Conservation (phyloP, 2,797 vertebrate species). For the Dipus sagitta region DNA sequence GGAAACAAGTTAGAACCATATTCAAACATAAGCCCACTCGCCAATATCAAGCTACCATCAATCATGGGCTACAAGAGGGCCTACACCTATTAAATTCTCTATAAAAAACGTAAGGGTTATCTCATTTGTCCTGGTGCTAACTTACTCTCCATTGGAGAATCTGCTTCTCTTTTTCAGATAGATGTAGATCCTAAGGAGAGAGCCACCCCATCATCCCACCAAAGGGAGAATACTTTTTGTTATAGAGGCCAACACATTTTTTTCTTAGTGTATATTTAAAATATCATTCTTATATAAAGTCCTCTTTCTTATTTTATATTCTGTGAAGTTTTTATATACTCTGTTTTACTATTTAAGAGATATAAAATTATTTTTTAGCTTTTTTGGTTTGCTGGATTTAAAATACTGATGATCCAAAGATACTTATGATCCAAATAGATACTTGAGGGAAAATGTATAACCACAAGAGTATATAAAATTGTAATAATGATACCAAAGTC, state of each 20-base stretch:
- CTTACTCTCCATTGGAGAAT: no score
- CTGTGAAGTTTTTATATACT: background rate
- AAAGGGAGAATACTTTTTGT: background rate
- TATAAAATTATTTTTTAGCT: background rate
- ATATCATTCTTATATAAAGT: background rate
- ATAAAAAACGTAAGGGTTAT: no score
- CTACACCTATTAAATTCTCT: no score
- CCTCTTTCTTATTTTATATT: background rate
- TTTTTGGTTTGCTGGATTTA: background rate
- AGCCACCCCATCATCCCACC: no score
- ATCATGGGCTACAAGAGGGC: no score
- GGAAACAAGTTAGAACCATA: no score
- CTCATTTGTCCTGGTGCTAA: no score
- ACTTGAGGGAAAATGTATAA: background rate
- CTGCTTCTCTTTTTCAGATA: no score
- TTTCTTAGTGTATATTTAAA: background rate
- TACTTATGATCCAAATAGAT: no score
- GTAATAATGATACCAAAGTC: constrained; percentile 3
- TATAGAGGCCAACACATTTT: background rate
- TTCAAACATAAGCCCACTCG: no score
- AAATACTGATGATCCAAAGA: background rate
- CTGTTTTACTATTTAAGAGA: background rate
- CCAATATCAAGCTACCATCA: no score
- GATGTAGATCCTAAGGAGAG: no score
- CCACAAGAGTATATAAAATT: background rate